phyloP scores from a whole-genome alignment of 2,113 vertebrate species.

The Hassar affinis region DNA sequence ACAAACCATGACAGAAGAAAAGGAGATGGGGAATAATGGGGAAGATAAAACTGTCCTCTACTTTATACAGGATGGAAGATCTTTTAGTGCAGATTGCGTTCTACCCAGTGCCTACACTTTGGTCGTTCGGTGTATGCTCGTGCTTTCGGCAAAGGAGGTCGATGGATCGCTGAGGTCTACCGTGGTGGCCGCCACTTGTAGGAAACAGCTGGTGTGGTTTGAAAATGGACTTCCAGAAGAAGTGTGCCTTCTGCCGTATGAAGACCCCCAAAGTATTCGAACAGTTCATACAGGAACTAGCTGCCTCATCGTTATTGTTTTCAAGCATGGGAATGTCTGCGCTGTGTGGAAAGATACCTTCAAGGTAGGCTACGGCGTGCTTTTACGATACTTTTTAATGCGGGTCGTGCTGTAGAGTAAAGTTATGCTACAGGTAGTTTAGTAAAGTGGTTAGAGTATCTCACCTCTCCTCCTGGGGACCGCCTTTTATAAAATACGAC shows the following conservation, averaged over 20 bases:
- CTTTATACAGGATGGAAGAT: conserved; percentile 67
- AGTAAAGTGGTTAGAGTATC: too few relatives aligned
- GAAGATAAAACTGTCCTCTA: conserved; percentile 69
- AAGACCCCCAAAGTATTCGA: conserved; percentile 73
- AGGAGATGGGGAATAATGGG: conserved; percentile 54
- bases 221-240: conserved; percentile 77
- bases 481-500: too few relatives aligned
- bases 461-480: neutral
- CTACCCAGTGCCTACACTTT: conserved; percentile 81
- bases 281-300: conserved; percentile 69
- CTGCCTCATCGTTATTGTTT: conserved; percentile 75
- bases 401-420: neutral
- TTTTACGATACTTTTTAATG: neutral
- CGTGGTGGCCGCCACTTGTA: conserved; percentile 75
- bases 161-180: conserved; percentile 64
- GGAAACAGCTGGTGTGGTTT: conserved; percentile 83
- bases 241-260: conserved; percentile 81
- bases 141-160: conserved; percentile 64
- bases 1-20: conserved; percentile 45
- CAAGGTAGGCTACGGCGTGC: conserved; percentile 71
- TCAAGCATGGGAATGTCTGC: conserved; percentile 74
- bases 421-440: neutral
- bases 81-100: conserved; percentile 66
- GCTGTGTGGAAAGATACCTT: conserved; percentile 81
- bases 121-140: conserved; percentile 70